Base-by-base conservation (phyloP, 2,113 vertebrate genomes). In the Eonycteris spelaea region DNA sequence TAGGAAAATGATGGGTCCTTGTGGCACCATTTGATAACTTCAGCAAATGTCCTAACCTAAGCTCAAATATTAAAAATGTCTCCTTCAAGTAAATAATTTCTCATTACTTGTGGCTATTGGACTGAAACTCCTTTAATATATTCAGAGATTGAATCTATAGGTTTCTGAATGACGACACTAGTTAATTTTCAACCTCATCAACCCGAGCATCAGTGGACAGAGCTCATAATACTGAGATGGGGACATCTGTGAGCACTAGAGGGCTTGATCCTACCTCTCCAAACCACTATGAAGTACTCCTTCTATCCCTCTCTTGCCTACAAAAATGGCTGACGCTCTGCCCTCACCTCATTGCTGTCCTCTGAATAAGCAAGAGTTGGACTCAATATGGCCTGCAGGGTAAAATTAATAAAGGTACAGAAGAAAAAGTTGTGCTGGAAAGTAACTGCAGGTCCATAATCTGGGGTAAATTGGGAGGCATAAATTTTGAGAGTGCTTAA, bases 401-500 rank as follows among this genome's bases (percentile, higher is more conserved):
- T 74, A 16, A 89, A 78, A 87, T 26, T 77, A 74, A 79, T 59
- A 28, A 59, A n/a, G 21, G 12, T 57, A 84, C 11, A 40, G 65
- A 71, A 74, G 24, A 48, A 70, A 80, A 93, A 65, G 43, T 38
- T 90, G 14, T 68, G 26, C 21, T 51, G 87, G 35, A 61, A 82
- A 92, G 24, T 79, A 71, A 88, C 95, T 92, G 30, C n/a, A 92
- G 21, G 59, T 63, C 38, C n/a, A 77, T 48, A 70, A 40, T 87
- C 67, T 43, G 59, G 65, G 65, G 33, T 92, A 84, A 86, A 7
- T 70, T 78, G 38, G 15, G 57, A 14, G 21, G 45, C 70, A 63
- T 79, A 43, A 6, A n/a, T 85, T 86, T 75, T 80, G 57, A 91
- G 65, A 96, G 19, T 35, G 45, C 71, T 94, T 89, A 93, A 92